Percentiles rank a stretch among this genome's conserved stretches.
Conservation (phyloP, 2,888 invertebrate genomes). For the Hemithea aestivaria region DNA sequence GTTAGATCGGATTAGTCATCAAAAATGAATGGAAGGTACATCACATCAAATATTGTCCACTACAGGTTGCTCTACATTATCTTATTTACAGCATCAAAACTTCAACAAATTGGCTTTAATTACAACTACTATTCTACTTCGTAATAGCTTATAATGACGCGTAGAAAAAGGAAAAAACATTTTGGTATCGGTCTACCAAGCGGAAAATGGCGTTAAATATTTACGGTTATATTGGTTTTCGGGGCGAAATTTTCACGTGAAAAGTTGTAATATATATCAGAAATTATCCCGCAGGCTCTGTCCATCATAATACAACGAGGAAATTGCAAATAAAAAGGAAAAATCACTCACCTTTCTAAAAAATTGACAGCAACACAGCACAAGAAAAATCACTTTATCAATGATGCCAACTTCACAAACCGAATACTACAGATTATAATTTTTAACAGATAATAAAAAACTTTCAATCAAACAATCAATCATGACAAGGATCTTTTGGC, state of each 20-base stretch:
- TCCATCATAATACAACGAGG: constrained; percentile 15
- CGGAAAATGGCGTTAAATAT: constrained; percentile 72
- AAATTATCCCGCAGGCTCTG: constrained; percentile 7
- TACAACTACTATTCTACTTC: constrained; percentile 18
- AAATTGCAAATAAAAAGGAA: constrained; percentile 31
- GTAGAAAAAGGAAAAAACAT: constrained; percentile 51
- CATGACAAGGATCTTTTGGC: no score
- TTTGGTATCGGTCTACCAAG: constrained; percentile 53
- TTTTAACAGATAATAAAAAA: no score
- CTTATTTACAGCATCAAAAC: no score
- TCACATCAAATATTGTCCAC: constrained; percentile 1
- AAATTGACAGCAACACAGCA: constrained; percentile 71
- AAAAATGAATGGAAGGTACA: constrained; percentile 40
- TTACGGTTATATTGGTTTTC: constrained; percentile 43
- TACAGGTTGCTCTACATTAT: no score
- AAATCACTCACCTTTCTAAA: constrained; percentile 68
- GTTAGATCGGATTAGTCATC: constrained; percentile 56
- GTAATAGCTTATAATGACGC: constrained; percentile 28
- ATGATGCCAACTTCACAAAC: constrained; percentile 37
- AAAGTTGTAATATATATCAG: constrained; percentile 3
- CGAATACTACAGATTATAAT: constrained; percentile 7
- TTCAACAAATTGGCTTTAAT: background rate
- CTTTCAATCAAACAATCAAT: no score
- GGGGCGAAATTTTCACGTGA: constrained; percentile 3
- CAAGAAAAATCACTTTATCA: constrained; percentile 59